Percentiles rank a stretch among this genome's conserved stretches.
phyloP scores from a whole-genome alignment of 2,888 invertebrate species.

The Cheilosia impressa region DNA sequence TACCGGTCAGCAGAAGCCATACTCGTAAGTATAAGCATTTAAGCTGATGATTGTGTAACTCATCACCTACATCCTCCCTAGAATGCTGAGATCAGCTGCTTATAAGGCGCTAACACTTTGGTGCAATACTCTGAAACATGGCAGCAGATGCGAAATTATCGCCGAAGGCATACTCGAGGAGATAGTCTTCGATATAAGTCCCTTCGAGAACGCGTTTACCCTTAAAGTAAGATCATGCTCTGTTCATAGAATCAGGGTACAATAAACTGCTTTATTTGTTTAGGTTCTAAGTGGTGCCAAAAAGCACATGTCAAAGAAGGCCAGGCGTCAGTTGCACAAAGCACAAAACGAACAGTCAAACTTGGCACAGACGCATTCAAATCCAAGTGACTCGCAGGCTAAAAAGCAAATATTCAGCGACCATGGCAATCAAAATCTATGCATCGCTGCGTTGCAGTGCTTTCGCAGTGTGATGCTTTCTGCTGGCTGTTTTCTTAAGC shows the following conservation, averaged over 20 bases:
- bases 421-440: conserved; percentile 76
- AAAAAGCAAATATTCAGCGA: conserved; percentile 76
- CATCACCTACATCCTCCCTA: conserved; percentile 67
- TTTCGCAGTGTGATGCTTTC: conserved; percentile 76
- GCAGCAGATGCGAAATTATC: conserved; percentile 77
- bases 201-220: conserved; percentile 78
- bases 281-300: conserved; percentile 78
- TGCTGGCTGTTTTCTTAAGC: conserved; percentile 76
- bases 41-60: conserved; percentile 66
- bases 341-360: conserved; percentile 79
- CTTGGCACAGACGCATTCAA: conserved; percentile 77
- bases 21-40: conserved; percentile 75
- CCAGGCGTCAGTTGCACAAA: conserved; percentile 79
- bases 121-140: conserved; percentile 78
- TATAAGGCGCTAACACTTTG: conserved; percentile 78
- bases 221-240: conserved; percentile 73
- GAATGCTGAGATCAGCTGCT: conserved; percentile 76
- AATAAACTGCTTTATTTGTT: conserved; percentile 9
- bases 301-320: conserved; percentile 80
- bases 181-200: conserved; percentile 78
- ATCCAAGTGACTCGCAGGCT: conserved; percentile 71
- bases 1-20: conserved; percentile 76
- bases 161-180: conserved; percentile 77
- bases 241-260: too few species aligned
- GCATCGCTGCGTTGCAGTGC: conserved; percentile 77